Evolutionary conservation across 2,888 invertebrate genomes (phyloP).

Genomic region (Girardia tigrina): DNA sequence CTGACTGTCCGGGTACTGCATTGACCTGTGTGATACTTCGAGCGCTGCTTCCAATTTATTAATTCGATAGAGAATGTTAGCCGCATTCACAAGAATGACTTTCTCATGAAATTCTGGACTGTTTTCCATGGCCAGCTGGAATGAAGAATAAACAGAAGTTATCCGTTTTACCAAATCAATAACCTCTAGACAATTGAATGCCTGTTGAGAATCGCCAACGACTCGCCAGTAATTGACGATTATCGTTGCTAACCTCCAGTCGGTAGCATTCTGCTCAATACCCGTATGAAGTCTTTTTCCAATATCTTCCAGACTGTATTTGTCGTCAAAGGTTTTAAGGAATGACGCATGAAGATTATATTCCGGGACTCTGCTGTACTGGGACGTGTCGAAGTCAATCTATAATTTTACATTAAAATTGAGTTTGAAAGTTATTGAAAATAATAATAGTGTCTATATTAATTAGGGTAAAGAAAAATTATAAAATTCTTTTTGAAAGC

Average conservation of each 20-base stretch:
- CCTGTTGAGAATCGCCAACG: constrained; percentile 62
- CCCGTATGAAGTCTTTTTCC: constrained; percentile 18
- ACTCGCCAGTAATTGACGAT: constrained; percentile 67
- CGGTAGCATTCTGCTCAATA: constrained; percentile 57
- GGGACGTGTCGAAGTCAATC: not conserved
- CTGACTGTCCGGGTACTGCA: not conserved
- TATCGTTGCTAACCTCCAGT: constrained; percentile 67
- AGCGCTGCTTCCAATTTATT: constrained; percentile 13
- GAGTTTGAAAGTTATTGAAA: too few species aligned
- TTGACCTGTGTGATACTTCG: not conserved
- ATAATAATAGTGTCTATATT: too few species aligned
- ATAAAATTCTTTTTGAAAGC: too few species aligned
- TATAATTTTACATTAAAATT: too few species aligned
- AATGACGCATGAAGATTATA: constrained; percentile 10
- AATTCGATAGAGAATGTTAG: constrained; percentile 28
- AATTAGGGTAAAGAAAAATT: too few species aligned
- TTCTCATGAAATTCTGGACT: constrained; percentile 15
- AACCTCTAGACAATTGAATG: constrained; percentile 59
- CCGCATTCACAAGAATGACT: constrained; percentile 24
- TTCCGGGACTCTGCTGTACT: not conserved
- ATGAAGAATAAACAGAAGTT: too few species aligned
- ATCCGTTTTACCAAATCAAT: not conserved
- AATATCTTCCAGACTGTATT: constrained; percentile 6
- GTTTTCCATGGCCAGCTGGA: constrained; percentile 9
- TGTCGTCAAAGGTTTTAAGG: constrained; percentile 2